phyloP scores from a whole-genome alignment of 2,797 vertebrate species.

The Galagoides demidoff region DNA sequence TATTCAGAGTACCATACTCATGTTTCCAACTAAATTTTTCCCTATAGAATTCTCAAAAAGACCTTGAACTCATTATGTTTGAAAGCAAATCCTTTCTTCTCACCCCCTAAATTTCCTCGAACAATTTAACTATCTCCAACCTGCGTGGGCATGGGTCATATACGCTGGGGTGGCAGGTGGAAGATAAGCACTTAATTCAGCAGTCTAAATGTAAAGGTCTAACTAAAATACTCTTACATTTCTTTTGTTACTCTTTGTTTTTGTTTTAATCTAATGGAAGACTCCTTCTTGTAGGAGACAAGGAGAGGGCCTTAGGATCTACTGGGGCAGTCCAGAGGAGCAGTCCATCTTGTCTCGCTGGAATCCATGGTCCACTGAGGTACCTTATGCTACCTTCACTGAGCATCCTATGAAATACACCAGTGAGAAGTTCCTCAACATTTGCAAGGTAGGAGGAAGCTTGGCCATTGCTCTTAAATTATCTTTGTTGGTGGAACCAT shows the following conservation, averaged over 20 bases:
- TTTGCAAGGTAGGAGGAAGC: constrained; percentile 87
- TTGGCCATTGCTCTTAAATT: neutral
- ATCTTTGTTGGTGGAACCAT: neutral
- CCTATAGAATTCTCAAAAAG: neutral
- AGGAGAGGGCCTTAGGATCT: constrained; percentile 90
- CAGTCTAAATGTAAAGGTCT: neutral
- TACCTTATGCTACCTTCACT: constrained; percentile 89
- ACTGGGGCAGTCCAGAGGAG: constrained; percentile 88
- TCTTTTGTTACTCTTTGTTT: neutral
- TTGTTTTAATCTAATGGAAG: constrained; percentile 52
- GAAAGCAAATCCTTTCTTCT: neutral
- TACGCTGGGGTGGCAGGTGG: neutral
- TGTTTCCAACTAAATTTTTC: neutral
- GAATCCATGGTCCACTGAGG: constrained; percentile 89
- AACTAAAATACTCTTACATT: neutral
- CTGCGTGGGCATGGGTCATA: too few species aligned
- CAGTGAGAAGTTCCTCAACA: constrained; percentile 80
- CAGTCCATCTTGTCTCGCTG: constrained; percentile 88
- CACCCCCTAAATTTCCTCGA: neutral
- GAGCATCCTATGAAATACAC: constrained; percentile 87
- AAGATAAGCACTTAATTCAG: neutral
- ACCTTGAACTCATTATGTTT: neutral
- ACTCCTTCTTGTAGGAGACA: constrained; percentile 85
- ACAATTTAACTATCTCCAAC: neutral
- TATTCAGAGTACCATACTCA: neutral